Conservation (phyloP, 2,113 vertebrate species). For the Urocynchramus pylzowi region DNA sequence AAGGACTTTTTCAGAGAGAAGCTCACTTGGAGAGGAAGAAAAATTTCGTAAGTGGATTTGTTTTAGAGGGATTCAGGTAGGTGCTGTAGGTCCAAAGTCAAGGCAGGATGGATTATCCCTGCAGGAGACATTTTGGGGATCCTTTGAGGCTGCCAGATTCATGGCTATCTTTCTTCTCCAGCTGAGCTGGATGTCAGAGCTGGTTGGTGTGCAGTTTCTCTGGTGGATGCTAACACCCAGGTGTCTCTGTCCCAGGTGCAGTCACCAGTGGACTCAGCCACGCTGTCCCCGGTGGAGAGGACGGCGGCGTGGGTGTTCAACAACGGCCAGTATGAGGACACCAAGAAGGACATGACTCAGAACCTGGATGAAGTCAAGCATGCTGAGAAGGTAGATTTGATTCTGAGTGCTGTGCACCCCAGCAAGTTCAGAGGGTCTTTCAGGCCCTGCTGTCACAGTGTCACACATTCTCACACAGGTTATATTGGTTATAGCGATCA, state of each 20-base stretch:
- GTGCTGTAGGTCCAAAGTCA: neutral
- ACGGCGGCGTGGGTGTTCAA: slow-evolving; percentile 97
- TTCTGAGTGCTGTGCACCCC: neutral
- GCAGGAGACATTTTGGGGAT: neutral
- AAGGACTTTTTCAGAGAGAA: neutral
- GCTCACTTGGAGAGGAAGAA: neutral
- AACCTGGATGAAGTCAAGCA: slow-evolving; percentile 80
- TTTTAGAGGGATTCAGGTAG: neutral
- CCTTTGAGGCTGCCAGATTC: neutral
- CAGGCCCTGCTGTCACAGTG: neutral
- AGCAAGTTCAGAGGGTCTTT: neutral
- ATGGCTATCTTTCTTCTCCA: neutral
- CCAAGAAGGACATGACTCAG: slow-evolving; percentile 75
- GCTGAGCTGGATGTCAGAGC: neutral
- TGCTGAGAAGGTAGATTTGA: slow-evolving; percentile 83
- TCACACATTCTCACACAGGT: neutral
- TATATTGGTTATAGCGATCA: neutral
- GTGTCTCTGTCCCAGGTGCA: slow-evolving; percentile 75
- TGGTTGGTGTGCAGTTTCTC: neutral
- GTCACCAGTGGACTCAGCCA: slow-evolving; percentile 86
- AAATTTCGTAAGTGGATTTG: neutral
- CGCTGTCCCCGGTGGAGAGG: slow-evolving; percentile 94
- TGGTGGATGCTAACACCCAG: neutral
- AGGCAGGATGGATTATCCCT: neutral
- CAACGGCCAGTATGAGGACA: slow-evolving; percentile 92